Evolutionary conservation across 2,113 vertebrate species (phyloP), one percentile per base, ranked within the genome.

Genomic region (Alethe diademata): DNA sequence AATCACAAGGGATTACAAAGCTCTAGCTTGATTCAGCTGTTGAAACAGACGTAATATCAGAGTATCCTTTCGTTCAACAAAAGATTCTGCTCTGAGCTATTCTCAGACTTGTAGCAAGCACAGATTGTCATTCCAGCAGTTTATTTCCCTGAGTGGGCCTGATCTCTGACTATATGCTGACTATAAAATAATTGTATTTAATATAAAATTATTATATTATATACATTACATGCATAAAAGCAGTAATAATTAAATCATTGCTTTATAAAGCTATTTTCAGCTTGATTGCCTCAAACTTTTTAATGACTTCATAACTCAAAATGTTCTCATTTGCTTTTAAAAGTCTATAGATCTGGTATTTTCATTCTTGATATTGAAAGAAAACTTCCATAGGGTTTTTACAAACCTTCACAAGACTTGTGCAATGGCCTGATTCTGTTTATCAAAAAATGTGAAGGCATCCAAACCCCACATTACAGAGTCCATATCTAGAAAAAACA

Each of bases 1-100:
- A 93, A 92, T 93, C 93, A 84, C 71, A 92, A 80, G 73, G 86
- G 93, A 95, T 96, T 96, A 96, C 91, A 90, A 95, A 89, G 86
- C 86, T 92, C 48, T 38, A 61, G 86, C 28, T 93, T 89, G 91
- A 93, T 93, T 96, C 87, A 85, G 83, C 88, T 84, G 84, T 76
- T 95, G 93, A 72, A 94, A 94, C 79, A 78, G 93, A 60, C 51
- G 73, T 89, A 36, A 74, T 94, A 86, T 90, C 67, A 80, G 87
- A 84, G 78, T 69, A 93, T 62, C 81, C 86, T 84, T 96, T 93
- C 40, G 6, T 93, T 88, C 86, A 75, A 82, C 60, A 75, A 85
- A 95, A 93, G 90, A 85, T 47, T 81, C 67, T 95, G 33, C 76
- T 93, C 69, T 86, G 29, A 92, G 36, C 67, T 11, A 16, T 80